Evolutionary conservation across 2,113 vertebrate genomes (phyloP).

Genomic region (Alexandromys fortis): DNA sequence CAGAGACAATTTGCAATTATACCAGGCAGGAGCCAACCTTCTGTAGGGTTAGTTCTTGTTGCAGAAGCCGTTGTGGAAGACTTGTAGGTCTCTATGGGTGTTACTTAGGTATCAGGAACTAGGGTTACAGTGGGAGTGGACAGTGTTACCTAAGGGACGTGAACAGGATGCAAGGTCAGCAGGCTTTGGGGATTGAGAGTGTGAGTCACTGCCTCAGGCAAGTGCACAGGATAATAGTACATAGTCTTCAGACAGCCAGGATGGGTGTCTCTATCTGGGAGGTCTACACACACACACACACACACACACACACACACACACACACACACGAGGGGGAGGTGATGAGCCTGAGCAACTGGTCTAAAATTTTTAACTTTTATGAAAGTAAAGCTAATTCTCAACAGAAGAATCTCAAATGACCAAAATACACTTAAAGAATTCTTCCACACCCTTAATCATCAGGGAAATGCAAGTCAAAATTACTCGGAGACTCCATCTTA

Average conservation of each 20-base stretch:
- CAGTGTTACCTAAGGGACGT: neutral
- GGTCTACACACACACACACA: neutral
- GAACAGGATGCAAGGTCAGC: neutral
- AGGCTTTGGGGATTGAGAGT: neutral
- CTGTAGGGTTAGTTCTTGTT: neutral
- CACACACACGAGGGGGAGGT: neutral
- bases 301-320: neutral
- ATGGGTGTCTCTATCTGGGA: neutral
- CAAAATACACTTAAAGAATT: neutral
- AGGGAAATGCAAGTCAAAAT: neutral
- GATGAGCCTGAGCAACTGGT: neutral
- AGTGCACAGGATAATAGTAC: neutral
- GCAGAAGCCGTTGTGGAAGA: neutral
- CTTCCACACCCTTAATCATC: neutral
- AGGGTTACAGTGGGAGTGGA: neutral
- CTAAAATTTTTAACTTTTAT: neutral
- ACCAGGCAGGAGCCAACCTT: neutral
- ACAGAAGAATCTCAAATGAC: neutral
- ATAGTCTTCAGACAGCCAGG: neutral
- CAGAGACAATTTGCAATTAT: no score
- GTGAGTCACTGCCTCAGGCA: neutral
- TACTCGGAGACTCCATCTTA: neutral
- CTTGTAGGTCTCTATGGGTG: neutral
- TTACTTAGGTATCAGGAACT: neutral
- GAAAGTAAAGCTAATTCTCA: neutral